These are phyloP conservation scores for Apamea crenata DNA, from an alignment of 2,888 invertebrate genomes.

Conservation along the genomic window DNA sequence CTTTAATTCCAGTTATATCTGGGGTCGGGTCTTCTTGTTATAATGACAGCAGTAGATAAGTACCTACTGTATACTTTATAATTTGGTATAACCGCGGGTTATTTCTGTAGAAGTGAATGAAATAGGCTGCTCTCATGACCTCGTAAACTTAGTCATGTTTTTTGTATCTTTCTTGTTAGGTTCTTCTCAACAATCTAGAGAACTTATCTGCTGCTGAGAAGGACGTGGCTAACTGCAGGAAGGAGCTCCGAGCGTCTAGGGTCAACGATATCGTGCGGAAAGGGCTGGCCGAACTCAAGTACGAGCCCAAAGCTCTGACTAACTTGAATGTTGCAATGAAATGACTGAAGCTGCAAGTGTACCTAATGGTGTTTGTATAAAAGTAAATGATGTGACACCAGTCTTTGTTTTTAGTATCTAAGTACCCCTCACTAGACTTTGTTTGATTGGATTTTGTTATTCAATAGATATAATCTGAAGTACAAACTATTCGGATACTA, in stretches of 20 bases:
- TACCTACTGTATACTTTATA: neutral
- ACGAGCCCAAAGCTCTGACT: constrained; percentile 75
- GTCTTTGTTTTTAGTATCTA: neutral
- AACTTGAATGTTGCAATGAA: constrained; percentile 59
- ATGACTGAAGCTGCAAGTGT: constrained; percentile 7
- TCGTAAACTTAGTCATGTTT: neutral
- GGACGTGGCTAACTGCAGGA: constrained; percentile 77
- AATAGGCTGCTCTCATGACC: neutral
- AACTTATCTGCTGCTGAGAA: constrained; percentile 84
- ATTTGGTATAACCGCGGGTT: neutral
- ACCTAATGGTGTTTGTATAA: neutral
- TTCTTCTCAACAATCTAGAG: constrained; percentile 84
- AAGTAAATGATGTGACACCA: constrained; percentile 19
- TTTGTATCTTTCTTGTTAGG: constrained; percentile 70
- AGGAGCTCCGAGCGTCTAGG: constrained; percentile 81
- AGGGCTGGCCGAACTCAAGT: constrained; percentile 83
- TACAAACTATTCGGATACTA: neutral
- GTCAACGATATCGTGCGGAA: constrained; percentile 82
- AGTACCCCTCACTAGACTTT: neutral
- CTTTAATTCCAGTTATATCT: no score
- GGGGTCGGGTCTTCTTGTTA: no score
- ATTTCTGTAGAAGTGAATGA: neutral
- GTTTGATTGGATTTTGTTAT: neutral
- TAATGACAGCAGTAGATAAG: neutral
- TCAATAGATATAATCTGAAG: neutral